Percentiles rank a stretch among this genome's conserved stretches.
These are phyloP conservation scores for Drosophila micromelanica DNA, from an alignment of 1,140 invertebrate species.

Conservation along the genomic window DNA sequence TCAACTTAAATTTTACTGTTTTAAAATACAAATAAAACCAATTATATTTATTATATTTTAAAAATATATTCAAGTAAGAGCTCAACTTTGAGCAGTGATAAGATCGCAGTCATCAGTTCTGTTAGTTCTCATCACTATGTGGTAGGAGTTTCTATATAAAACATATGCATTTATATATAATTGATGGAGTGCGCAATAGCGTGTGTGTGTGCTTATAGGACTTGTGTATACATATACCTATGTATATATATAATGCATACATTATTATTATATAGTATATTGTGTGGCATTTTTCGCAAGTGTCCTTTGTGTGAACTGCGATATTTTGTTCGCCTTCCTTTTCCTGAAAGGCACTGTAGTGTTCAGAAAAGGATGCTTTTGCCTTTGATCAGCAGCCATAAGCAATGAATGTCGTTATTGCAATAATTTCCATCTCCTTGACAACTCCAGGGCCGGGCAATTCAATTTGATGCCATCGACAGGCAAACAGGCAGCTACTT, in stretches of 20 bases:
- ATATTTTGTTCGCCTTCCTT: constrained; percentile 1
- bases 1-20: too few species aligned
- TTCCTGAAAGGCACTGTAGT: constrained; percentile 14
- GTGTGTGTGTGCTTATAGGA: neutral
- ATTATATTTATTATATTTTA: neutral
- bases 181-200: neutral
- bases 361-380: constrained; percentile 10
- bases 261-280: constrained; percentile 5
- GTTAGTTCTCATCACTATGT: constrained; percentile 1
- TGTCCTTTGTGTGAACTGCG: constrained; percentile 15
- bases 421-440: constrained; percentile 43
- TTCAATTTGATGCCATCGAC: constrained; percentile 48
- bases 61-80: neutral
- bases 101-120: neutral
- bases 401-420: constrained; percentile 20
- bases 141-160: neutral
- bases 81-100: neutral
- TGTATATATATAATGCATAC: constrained; percentile 13
- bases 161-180: neutral
- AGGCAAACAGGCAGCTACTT: constrained; percentile 41
- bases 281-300: constrained; percentile 21
- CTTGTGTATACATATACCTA: neutral
- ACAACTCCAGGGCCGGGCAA: constrained; percentile 34
- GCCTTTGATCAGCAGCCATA: constrained; percentile 27
- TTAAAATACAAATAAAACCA: too few species aligned